phyloP scores from a whole-genome alignment of 2,888 invertebrate species.

The Dichetophora obliterata region DNA sequence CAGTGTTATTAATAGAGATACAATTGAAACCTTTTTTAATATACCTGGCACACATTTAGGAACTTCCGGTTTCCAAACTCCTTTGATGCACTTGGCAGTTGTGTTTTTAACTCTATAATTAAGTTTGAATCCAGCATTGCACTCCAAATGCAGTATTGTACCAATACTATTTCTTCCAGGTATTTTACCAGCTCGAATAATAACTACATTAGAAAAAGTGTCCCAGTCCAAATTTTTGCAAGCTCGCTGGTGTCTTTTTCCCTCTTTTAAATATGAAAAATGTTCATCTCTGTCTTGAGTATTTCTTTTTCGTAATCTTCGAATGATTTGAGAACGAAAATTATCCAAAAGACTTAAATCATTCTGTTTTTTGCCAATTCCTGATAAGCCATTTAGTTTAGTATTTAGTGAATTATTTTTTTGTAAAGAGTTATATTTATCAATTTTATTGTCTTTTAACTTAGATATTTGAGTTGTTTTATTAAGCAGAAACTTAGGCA shows the following conservation, averaged over 20 bases:
- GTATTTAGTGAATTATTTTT: conserved; percentile 13
- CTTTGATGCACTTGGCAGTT: conserved; percentile 85
- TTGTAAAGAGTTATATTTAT: too few species aligned
- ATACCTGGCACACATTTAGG: conserved; percentile 85
- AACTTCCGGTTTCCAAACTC: conserved; percentile 86
- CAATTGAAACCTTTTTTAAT: conserved; percentile 49
- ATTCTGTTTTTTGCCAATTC: conserved; percentile 41
- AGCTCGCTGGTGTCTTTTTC: conserved; percentile 69
- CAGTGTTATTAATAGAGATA: neutral
- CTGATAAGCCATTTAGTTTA: conserved; percentile 16
- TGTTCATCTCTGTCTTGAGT: conserved; percentile 48
- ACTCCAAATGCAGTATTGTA: conserved; percentile 81
- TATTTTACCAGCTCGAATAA: conserved; percentile 79
- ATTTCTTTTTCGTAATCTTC: conserved; percentile 58
- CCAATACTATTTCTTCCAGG: conserved; percentile 82
- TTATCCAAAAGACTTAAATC: conserved; percentile 57
- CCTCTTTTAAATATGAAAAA: conserved; percentile 54
- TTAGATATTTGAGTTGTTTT: too few species aligned
- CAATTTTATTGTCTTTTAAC: too few species aligned
- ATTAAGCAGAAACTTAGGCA: too few species aligned
- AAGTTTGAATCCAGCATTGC: conserved; percentile 82
- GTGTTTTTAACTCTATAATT: conserved; percentile 80
- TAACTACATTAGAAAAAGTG: conserved; percentile 72
- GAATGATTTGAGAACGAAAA: conserved; percentile 64
- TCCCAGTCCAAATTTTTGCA: conserved; percentile 73